phyloP scores from a whole-genome alignment of 2,113 vertebrate species.

The Tapirus terrestris region DNA sequence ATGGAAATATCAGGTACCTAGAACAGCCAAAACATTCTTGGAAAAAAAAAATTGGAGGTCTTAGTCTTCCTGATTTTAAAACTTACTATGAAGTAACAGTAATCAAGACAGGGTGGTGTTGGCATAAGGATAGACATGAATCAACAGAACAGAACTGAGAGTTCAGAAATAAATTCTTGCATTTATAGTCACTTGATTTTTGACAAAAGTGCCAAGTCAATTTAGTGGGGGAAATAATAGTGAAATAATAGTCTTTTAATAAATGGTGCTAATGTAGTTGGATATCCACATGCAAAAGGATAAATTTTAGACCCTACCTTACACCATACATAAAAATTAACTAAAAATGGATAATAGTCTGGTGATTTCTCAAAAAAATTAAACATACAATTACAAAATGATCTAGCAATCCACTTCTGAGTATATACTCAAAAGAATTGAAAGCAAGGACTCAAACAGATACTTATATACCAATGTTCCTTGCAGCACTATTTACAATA shows the following conservation, averaged over 20 bases:
- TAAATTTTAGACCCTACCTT: not conserved
- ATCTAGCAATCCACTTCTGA: not conserved
- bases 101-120: not conserved
- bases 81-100: not conserved
- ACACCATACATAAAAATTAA: not conserved
- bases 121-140: not conserved
- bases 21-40: not conserved
- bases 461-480: not conserved
- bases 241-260: not conserved
- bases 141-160: not conserved
- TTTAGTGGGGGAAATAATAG: not conserved
- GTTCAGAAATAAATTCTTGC: not conserved
- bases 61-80: not conserved
- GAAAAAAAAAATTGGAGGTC: not conserved
- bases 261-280: not conserved
- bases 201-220: not conserved
- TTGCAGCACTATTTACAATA: not conserved
- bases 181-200: slow-evolving; percentile 17
- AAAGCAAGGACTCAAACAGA: not conserved
- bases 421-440: not conserved
- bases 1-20: not conserved
- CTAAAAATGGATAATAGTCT: not conserved
- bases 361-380: not conserved
- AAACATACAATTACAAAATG: not conserved
- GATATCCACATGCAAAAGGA: not conserved